Base-by-base conservation (phyloP, 1,140 invertebrate species). In the Drosophila erecta region DNA sequence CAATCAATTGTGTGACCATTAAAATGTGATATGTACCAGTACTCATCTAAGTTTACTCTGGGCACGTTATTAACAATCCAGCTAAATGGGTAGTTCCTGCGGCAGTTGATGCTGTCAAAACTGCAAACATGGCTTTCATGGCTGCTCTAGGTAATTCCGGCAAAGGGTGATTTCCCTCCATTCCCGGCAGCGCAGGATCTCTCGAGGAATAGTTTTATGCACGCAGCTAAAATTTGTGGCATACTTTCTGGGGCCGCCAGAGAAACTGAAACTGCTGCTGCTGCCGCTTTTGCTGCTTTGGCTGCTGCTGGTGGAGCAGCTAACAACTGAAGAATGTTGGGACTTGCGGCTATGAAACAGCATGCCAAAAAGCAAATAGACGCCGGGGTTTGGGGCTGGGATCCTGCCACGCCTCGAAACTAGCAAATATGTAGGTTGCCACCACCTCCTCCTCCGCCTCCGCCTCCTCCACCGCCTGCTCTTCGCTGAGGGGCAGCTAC, bases 351-450 rank as follows among this genome's bases (percentile, higher is more conserved):
- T 79, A 89, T 62, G 75, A 83, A 89, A 72, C 75, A 76, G 79
- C 75, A 87, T 76, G 83, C 65, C 75, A 86, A 87, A 86, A 83
- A 87, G 78, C 79, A 81, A 59, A 77, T 76, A 58, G 41, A 47
- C 59, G 38, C 37, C 14, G 37, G 11, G 14, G 11, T 43, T 73
- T 69, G 41, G 47, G 49, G 55, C 76, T 64, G 70, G 15, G 15
- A 2, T 10, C 8, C 41, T 57, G 69, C 78, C 75, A 72, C 61
- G 67, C 72, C 62, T 55, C 37, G 11, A 41, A 67, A 81, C 80
- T 79, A 60, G 61, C 83, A 76, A 83, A 79, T 87, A 87, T 87
- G 79, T 87, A 87, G 83, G 83, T 87, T 87, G 84, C 81, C 49
- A 37, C 14, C 37, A 10, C 43, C 46, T 50, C 35, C n/a, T 30